Base-by-base conservation (phyloP, 2,888 invertebrate species). In the Thera britannica region DNA sequence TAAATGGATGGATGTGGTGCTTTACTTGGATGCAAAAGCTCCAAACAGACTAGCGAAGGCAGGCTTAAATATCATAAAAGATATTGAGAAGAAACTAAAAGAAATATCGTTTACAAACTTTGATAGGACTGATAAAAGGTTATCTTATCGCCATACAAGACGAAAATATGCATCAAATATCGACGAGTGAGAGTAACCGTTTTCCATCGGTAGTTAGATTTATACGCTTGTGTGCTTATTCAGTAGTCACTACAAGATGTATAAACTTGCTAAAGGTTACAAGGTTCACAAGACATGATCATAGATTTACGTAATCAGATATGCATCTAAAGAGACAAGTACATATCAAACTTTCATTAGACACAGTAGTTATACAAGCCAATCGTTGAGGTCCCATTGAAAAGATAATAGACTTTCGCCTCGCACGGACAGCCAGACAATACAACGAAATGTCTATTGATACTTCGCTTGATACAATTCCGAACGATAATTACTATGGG, bases 371-470 rank as follows among this genome's bases (percentile, higher is more conserved):
- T 77, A 75, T 75, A 79, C 77, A 81, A 84, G 72, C 72, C 77
- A 81, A 80, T 81, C 71, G 78, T 77, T 75, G 68, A 71, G 68
- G 72, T 75, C 51, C 61, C 67, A 79, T 82, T 81, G 80, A 80
- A 74, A 72, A 72, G 75, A 71, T 79, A 79, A 83, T 78, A 73
- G 77, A 88, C 88, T 88, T 88, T 88, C 88, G 83, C 84, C 76
- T 68, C 70, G 70, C 67, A 73, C 75, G 71, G 72, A 76, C 75
- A 64, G 74, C 72, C 75, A 70, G 73, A 78, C 79, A 76, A 77
- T 74, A 75, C 76, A 80, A 79, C 74, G 74, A 75, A 78, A 75
- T 72, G 70, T 75, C 56, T 23, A 67, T 67, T 67, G 67, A 77
- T 73, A 72, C 70, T 74, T 77, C 67, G 68, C 57, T 55, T 58